Evolutionary conservation across 2,888 invertebrate species (phyloP), one percentile per base, ranked within the genome.

Genomic region (Pseudoips prasinana): DNA sequence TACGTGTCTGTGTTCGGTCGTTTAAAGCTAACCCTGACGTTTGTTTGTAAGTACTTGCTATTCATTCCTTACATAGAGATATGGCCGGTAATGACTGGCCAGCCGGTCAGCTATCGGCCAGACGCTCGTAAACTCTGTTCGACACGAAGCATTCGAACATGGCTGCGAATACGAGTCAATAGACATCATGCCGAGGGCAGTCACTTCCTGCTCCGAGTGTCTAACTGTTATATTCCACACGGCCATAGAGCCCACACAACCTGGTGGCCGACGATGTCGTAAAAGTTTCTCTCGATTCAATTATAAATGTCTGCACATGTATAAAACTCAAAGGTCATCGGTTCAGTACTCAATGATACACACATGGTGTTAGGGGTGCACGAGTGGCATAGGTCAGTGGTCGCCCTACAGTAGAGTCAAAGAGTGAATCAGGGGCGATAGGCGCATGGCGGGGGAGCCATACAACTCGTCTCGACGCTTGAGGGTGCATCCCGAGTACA

Each of bases 21-120:
- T 78, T 82, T 74, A 69, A 70, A 76, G 68, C 69, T 67, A 58
- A 66, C 63, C 70, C 68, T 68, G 70, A 71, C 64, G 72, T 76
- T 73, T 57, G 74, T 73, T 72, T 73, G 80, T 75, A 70, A 79
- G 74, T 73, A 72, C 74, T 79, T 73, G 72, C 81, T 77, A 84
- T 84, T 84, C 86, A 83, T 84, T 79, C 76, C 73, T 53, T 67
- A 73, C 81, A 76, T 70, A 82, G 80, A 83, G 84, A 82, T 85
- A 86, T 85, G 78, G 77, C 65, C 67, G 70, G 75, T 84, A 85
- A 86, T 82, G 85, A 83, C 75, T 69, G 69, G 70, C 66, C 65
- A 67, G 73, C 57, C 69, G 72, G 69, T 63, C 71, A 68, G 77
- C 78, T 83, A 83, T 84, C 85, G 83, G 74, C 71, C 67, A 70